These are phyloP conservation scores for Anguilla pacifica DNA, from an alignment of 2,797 vertebrate species.

Conservation along the genomic window DNA sequence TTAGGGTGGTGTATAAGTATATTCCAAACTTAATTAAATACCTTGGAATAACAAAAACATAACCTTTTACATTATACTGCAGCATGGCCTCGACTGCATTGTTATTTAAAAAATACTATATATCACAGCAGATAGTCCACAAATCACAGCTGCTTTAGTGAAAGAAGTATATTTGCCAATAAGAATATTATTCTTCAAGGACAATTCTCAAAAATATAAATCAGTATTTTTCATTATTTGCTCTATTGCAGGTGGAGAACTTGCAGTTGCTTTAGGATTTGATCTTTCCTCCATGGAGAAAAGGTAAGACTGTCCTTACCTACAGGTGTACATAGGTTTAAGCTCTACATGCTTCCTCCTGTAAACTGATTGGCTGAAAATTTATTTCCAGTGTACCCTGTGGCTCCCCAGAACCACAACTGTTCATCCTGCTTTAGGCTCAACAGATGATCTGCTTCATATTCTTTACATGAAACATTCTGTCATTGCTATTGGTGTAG, in stretches of 20 bases:
- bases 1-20: not conserved
- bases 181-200: not conserved
- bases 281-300: constrained; percentile 78
- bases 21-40: not conserved
- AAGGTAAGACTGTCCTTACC: constrained; percentile 59
- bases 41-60: not conserved
- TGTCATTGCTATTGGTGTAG: not conserved
- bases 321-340: not conserved
- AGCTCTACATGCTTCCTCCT: not conserved
- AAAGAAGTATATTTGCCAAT: not conserved
- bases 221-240: not conserved
- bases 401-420: not conserved
- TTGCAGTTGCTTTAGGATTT: constrained; percentile 69
- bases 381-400: not conserved
- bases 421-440: not conserved
- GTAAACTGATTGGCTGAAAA: not conserved
- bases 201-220: not conserved
- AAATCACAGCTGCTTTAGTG: not conserved
- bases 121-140: not conserved
- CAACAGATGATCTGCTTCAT: not conserved
- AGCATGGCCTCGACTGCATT: not conserved
- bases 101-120: not conserved
- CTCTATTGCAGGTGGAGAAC: constrained; percentile 60
- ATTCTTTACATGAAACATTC: not conserved
- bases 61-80: not conserved